These are phyloP conservation scores for Leucoraja erinaceus DNA, from an alignment of 2,113 vertebrate genomes.

Conservation along the genomic window DNA sequence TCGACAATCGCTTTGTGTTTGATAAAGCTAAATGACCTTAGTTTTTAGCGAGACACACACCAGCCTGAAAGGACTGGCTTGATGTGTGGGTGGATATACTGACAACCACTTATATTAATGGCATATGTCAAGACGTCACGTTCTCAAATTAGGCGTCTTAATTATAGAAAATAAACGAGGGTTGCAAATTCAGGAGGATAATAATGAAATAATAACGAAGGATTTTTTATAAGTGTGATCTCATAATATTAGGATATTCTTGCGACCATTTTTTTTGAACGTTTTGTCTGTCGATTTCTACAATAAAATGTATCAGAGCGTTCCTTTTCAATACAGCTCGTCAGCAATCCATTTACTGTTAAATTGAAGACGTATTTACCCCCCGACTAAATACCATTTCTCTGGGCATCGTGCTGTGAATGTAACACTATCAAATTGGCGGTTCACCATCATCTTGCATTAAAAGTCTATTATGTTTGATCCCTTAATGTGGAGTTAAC, in stretches of 20 bases:
- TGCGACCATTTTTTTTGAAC: neutral
- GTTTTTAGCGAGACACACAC: neutral
- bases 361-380: neutral
- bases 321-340: neutral
- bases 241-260: neutral
- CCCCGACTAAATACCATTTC: neutral
- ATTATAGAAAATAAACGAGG: slow-evolving; percentile 11
- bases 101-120: neutral
- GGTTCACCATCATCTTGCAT: neutral
- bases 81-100: neutral
- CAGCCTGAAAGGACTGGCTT: neutral
- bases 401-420: neutral
- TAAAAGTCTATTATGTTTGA: neutral
- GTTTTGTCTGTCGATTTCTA: neutral
- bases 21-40: neutral
- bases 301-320: neutral
- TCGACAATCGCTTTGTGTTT: neutral
- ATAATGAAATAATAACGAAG: neutral
- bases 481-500: slow-evolving; percentile 14
- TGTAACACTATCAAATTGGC: slow-evolving; percentile 1
- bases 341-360: neutral
- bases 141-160: neutral
- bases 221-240: neutral
- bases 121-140: neutral
- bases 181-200: neutral